A percentile compares a stretch with the other conserved stretches of the same genome.
These are phyloP conservation scores for Atherinosoma microstoma DNA, from an alignment of 2,797 vertebrate species.

Conservation along the genomic window DNA sequence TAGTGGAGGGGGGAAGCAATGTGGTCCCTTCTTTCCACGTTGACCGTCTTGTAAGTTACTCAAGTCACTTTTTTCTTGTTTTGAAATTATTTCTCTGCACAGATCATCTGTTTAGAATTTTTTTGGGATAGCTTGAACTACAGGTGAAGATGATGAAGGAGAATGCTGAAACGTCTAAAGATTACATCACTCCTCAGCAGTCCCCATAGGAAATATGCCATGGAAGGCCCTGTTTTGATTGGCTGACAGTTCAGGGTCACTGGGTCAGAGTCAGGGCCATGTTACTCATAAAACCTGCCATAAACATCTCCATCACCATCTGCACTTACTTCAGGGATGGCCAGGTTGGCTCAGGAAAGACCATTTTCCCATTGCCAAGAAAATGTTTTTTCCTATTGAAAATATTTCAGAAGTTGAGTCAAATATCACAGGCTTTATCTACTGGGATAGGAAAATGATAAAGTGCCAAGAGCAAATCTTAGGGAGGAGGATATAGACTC, in stretches of 20 bases:
- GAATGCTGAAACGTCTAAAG: conserved; percentile 52
- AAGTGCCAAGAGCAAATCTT: conserved; percentile 71
- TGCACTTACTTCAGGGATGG: conserved; percentile 69
- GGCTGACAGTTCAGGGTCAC: conserved; percentile 81
- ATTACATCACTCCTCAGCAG: conserved; percentile 81
- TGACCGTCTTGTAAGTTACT: conserved; percentile 87
- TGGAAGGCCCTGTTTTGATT: conserved; percentile 76
- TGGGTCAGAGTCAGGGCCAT: conserved; percentile 74
- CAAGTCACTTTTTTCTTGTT: conserved; percentile 44
- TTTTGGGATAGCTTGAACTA: conserved; percentile 1
- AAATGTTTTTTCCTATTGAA: conserved; percentile 54
- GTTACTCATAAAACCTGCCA: conserved; percentile 78
- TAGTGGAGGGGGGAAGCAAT: conserved; percentile 87
- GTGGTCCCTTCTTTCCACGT: conserved; percentile 88
- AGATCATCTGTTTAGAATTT: conserved; percentile 11
- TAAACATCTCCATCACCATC: conserved; percentile 79
- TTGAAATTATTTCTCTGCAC: conserved; percentile 4
- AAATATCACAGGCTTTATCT: conserved; percentile 75
- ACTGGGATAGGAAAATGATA: conserved; percentile 74
- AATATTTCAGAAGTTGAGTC: conserved; percentile 73
- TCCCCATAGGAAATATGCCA: conserved; percentile 77
- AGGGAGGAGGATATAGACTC: conserved; percentile 70
- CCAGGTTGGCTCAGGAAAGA: conserved; percentile 50
- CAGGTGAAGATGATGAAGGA: conserved; percentile 59
- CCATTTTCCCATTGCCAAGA: conserved; percentile 59